Evolutionary conservation across 2,797 vertebrate genomes (phyloP), one percentile per base, ranked within the genome.

Genomic region (Falco novaeseelandiae): DNA sequence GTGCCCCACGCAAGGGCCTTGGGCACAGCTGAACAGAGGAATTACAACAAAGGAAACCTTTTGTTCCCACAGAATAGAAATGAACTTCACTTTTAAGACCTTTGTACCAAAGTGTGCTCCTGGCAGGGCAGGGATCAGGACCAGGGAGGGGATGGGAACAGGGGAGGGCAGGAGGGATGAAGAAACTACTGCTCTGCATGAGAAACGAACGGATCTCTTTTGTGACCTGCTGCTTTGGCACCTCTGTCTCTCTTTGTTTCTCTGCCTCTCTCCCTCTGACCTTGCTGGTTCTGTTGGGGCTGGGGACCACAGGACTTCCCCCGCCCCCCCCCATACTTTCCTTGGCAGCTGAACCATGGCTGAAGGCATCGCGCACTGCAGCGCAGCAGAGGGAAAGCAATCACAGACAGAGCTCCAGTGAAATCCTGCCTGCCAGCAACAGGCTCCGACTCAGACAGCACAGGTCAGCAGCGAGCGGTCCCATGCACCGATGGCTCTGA

Each of bases 351-450:
- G 72, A 52, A 21, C 51, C 52, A 14, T 1, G 2, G 58, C 84
- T 79, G 42, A 40, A 81, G 34, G 40, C 44, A 80, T 74, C 7
- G 0, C 46, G 59, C 0, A 1, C 46, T 29, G 51, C 59, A 55
- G 90, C 87, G 23, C 0, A 2, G 23, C 74, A 61, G 23, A 17
- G 59, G 59, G 59, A 89, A 55, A n/a, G 55, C 34, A 90, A 62
- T 67, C 34, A 27, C 0, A 3, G 22, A 54, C 38, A 26, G 29
- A 34, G 63, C 26, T 67, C 65, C 70, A 70, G 58, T 0, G 0
- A 83, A 84, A 58, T 14, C 63, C 80, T 73, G 61, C 65, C 62
- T 20, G 48, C 38, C 29, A 11, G 79, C 82, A 65, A 21, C 5
- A 36, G 52, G 12, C 38, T 55, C 25, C 48, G 55, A 3, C 57